phyloP scores from a whole-genome alignment of 2,113 vertebrate genomes.

The Melanerpes aurifrons region DNA sequence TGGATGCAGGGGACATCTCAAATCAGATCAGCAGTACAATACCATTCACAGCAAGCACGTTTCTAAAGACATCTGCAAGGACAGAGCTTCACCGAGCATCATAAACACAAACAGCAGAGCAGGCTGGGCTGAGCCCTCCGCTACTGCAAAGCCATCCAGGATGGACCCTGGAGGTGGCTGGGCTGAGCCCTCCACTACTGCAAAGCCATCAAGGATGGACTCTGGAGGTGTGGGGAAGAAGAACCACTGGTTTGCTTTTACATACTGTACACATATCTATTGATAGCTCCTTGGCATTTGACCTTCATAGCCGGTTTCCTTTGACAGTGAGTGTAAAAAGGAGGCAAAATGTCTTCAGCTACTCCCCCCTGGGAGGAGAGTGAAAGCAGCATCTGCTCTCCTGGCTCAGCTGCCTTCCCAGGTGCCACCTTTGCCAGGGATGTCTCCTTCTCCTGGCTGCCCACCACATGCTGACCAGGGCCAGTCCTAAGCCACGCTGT shows the following conservation, averaged over 20 bases:
- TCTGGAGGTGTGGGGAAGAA: background rate
- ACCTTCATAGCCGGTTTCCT: slow-evolving; percentile 8
- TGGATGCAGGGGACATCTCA: background rate
- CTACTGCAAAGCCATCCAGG: no score
- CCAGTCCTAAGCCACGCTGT: background rate
- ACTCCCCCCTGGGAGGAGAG: background rate
- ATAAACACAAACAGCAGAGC: background rate
- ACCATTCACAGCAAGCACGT: slow-evolving; percentile 27
- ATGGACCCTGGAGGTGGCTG: background rate
- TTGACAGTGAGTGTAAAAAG: background rate
- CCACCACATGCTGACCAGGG: background rate
- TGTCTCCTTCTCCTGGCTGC: background rate
- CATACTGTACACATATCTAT: slow-evolving; percentile 24
- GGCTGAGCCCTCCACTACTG: background rate
- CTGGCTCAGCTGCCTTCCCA: background rate
- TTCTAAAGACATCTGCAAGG: slow-evolving; percentile 42
- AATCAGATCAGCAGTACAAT: background rate
- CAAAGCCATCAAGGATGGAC: background rate
- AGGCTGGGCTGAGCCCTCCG: background rate
- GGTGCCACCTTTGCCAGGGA: background rate
- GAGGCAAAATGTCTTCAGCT: background rate
- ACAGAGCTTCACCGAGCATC: slow-evolving; percentile 13
- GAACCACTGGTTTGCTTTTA: slow-evolving; percentile 29
- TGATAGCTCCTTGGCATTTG: slow-evolving; percentile 49
- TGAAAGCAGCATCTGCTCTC: background rate